Conservation (phyloP, 2,797 vertebrate genomes). For the Carcharodon carcharias region DNA sequence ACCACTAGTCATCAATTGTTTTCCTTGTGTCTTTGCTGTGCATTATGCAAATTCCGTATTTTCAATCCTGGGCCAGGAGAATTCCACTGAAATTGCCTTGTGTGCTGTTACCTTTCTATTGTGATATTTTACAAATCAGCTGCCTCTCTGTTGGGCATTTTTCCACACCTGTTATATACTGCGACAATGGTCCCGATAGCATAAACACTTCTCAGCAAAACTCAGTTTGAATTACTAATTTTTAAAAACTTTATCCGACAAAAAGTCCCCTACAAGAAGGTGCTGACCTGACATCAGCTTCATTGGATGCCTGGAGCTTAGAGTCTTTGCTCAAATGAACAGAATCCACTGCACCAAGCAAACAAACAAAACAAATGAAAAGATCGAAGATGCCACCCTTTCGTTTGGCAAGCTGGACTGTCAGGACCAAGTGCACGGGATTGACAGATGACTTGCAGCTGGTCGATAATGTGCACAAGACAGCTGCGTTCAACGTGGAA, state of each 20-base stretch:
- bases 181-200: no score
- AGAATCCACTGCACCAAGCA: background rate
- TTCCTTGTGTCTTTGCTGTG: no score
- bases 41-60: background rate
- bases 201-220: no score
- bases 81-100: background rate
- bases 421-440: background rate
- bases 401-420: background rate
- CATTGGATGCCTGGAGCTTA: background rate
- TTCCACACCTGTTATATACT: background rate
- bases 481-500: background rate
- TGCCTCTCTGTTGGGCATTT: background rate
- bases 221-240: no score
- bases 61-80: background rate
- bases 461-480: background rate
- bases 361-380: background rate
- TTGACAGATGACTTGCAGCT: background rate
- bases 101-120: background rate
- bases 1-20: background rate
- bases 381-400: background rate
- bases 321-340: background rate
- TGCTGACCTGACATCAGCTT: background rate
- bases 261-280: no score
- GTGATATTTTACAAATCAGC: background rate
- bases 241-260: no score